Percentiles rank a stretch among this genome's conserved stretches.
Conservation (phyloP, 2,113 vertebrate genomes). For the Scophthalmus maximus region DNA sequence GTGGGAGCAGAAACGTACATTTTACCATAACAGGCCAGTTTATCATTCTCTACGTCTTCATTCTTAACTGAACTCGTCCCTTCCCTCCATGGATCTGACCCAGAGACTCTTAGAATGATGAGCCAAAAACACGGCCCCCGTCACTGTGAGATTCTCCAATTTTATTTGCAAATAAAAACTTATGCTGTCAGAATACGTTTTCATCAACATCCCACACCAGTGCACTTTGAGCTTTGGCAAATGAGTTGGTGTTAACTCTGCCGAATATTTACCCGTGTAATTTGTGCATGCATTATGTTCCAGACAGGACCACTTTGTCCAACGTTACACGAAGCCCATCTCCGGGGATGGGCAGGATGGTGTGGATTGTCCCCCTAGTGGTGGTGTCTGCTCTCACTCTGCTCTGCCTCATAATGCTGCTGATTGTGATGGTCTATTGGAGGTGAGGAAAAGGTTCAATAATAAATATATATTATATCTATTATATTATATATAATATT, state of each 20-base stretch:
- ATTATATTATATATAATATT: too few relatives aligned
- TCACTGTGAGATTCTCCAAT: background rate
- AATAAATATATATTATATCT: too few relatives aligned
- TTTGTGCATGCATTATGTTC: background rate
- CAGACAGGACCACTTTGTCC: conserved; percentile 85
- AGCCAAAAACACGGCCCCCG: background rate
- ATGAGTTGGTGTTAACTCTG: background rate
- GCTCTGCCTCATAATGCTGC: conserved; percentile 95
- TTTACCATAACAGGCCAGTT: background rate
- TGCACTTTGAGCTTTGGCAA: background rate
- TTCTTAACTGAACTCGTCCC: background rate
- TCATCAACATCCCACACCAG: background rate
- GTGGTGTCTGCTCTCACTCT: conserved; percentile 97
- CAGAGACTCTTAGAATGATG: background rate
- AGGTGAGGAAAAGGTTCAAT: conserved; percentile 84
- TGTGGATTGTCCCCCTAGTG: conserved; percentile 97
- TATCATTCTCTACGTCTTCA: background rate
- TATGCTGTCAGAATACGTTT: background rate
- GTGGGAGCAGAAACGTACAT: background rate
- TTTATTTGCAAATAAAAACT: background rate
- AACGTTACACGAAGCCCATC: conserved; percentile 85
- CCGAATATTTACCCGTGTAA: background rate
- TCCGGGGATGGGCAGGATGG: conserved; percentile 88
- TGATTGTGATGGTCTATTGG: conserved; percentile 97
- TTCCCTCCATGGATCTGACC: background rate